Evolutionary conservation across 2,113 vertebrate genomes (phyloP).

Genomic region (Labrus mixtus): DNA sequence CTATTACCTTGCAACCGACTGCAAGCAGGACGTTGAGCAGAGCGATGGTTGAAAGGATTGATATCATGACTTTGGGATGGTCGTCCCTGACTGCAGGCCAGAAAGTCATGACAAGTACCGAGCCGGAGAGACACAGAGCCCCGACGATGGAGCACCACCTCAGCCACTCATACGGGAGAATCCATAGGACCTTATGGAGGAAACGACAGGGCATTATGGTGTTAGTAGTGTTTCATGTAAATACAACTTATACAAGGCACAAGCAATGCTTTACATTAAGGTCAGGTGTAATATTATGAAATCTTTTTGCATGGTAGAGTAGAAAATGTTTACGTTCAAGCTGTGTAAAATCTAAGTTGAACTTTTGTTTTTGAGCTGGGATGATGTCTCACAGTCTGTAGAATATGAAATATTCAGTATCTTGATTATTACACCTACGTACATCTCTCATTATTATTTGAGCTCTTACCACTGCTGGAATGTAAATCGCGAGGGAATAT

Average conservation of each 20-base stretch:
- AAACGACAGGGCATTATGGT: conserved; percentile 6
- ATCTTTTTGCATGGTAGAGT: no score
- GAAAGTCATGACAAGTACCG: conserved; percentile 93
- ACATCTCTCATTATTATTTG: not conserved
- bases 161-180: conserved; percentile 87
- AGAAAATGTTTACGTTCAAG: no score
- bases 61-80: conserved; percentile 86
- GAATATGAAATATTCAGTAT: not conserved
- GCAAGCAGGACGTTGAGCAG: conserved; percentile 90
- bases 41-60: conserved; percentile 83
- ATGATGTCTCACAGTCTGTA: not conserved
- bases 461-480: conserved; percentile 92
- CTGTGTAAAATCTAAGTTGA: no score
- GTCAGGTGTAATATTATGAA: no score
- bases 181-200: conserved; percentile 89
- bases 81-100: conserved; percentile 96
- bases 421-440: not conserved
- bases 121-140: conserved; percentile 92
- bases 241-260: not conserved
- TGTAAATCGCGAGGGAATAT: conserved; percentile 95
- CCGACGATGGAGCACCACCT: conserved; percentile 90
- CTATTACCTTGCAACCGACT: conserved; percentile 92
- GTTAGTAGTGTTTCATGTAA: not conserved
- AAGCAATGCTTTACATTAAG: no score
- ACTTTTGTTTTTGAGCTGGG: not conserved